Percentiles rank a stretch among this genome's conserved stretches.
phyloP scores from a whole-genome alignment of 2,888 invertebrate genomes.

The Zaprionus lineosus region DNA sequence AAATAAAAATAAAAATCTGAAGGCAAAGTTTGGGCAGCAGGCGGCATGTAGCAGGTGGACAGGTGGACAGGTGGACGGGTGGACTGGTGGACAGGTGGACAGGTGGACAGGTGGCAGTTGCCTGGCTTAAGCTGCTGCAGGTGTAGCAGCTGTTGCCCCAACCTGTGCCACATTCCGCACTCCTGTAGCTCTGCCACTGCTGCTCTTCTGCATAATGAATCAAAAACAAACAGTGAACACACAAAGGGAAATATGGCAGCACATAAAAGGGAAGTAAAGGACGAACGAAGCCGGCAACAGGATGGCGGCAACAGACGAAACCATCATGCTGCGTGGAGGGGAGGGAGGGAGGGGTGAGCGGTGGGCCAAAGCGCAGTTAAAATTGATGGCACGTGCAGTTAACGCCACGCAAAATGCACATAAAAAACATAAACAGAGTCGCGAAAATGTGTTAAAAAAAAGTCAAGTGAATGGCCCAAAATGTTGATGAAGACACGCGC shows the following conservation, averaged over 20 bases:
- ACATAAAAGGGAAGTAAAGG: conserved; percentile 17
- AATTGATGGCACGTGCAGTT: conserved; percentile 73
- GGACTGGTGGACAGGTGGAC: no score
- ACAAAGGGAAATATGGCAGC: conserved; percentile 12
- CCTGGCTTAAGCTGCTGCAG: conserved; percentile 12
- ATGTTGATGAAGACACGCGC: conserved; percentile 61
- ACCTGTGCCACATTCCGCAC: no score
- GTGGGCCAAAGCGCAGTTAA: conserved; percentile 68
- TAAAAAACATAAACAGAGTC: conserved; percentile 56
- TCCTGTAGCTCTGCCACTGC: conserved; percentile 11
- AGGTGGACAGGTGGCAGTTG: no score
- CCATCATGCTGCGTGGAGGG: no score
- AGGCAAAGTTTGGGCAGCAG: background rate
- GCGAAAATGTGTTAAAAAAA: conserved; percentile 49
- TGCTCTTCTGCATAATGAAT: conserved; percentile 47
- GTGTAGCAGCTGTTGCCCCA: conserved; percentile 8
- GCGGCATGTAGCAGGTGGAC: no score
- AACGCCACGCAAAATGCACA: conserved; percentile 71
- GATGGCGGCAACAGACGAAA: background rate
- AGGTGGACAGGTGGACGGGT: no score
- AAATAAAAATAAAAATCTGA: no score
- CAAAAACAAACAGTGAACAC: conserved; percentile 21
- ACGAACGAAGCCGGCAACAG: background rate
- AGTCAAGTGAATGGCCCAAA: conserved; percentile 36
- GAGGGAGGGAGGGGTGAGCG: conserved; percentile 3